These are phyloP conservation scores for Calyptommatus sinebrachiatus DNA, from an alignment of 2,113 vertebrate genomes.

Conservation along the genomic window DNA sequence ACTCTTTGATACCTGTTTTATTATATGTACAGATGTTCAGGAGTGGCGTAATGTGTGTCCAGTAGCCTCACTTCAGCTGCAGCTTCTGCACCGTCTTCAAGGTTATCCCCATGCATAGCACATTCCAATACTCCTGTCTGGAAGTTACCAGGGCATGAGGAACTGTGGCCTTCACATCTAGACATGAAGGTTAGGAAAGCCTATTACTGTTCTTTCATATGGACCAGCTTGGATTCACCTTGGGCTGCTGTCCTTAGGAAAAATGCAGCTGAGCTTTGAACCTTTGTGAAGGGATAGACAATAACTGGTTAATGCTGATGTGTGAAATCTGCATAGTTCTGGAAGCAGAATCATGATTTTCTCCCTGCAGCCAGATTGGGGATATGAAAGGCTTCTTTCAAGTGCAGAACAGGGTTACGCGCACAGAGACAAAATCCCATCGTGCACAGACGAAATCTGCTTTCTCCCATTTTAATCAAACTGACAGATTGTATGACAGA, in stretches of 20 bases:
- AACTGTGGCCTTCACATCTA: neutral
- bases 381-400: rapidly evolving
- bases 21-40: too few relatives aligned
- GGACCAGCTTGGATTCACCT: neutral
- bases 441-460: neutral
- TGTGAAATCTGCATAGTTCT: neutral
- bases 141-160: too few relatives aligned
- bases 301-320: neutral
- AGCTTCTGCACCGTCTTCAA: too few relatives aligned
- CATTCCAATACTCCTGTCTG: too few relatives aligned
- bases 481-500: slow-evolving; percentile 22
- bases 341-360: neutral
- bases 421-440: neutral
- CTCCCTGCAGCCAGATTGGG: rapidly evolving
- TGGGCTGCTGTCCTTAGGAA: neutral
- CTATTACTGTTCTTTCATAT: too few relatives aligned
- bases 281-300: neutral
- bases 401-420: rapidly evolving
- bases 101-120: too few relatives aligned
- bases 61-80: too few relatives aligned
- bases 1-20: too few relatives aligned
- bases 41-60: too few relatives aligned
- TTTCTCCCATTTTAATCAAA: neutral
- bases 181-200: too few relatives aligned
- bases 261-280: neutral